phyloP scores from a whole-genome alignment of 2,797 vertebrate species.

The Rhinoraja longicauda region DNA sequence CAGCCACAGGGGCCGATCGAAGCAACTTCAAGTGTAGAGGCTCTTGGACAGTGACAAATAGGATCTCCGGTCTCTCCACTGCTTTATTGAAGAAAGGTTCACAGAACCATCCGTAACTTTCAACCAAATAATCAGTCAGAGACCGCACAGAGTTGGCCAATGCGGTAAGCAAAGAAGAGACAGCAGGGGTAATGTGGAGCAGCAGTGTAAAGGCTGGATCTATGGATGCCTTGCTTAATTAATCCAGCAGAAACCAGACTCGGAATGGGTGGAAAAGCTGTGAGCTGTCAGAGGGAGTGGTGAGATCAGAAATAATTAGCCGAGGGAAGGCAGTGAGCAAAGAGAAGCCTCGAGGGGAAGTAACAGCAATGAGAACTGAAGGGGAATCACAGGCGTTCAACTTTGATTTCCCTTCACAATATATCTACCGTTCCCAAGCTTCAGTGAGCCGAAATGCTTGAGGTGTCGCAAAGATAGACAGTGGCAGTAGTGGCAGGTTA shows the following conservation, averaged over 20 bases:
- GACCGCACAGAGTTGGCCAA: background rate
- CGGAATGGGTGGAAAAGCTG: background rate
- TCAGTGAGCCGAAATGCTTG: background rate
- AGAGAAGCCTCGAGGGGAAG: background rate
- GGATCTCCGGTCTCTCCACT: background rate
- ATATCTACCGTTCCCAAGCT: background rate
- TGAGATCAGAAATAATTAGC: background rate
- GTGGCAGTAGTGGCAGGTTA: constrained; percentile 18
- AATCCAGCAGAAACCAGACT: background rate
- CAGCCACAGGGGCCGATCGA: background rate
- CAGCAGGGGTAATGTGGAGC: background rate
- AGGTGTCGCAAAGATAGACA: constrained; percentile 7
- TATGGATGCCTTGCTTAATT: background rate
- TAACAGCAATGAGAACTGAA: background rate
- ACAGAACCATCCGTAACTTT: background rate
- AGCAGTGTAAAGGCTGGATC: background rate
- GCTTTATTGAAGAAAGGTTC: background rate
- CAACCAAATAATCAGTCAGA: background rate
- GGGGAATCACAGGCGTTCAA: background rate
- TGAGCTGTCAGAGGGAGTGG: background rate
- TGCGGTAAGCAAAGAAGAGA: background rate
- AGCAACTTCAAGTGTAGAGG: too few species aligned
- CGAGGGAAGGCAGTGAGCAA: background rate
- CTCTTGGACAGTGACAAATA: background rate
- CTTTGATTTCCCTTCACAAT: background rate